Conservation (phyloP, 1,140 invertebrate species). For the Drosophila ananassae region DNA sequence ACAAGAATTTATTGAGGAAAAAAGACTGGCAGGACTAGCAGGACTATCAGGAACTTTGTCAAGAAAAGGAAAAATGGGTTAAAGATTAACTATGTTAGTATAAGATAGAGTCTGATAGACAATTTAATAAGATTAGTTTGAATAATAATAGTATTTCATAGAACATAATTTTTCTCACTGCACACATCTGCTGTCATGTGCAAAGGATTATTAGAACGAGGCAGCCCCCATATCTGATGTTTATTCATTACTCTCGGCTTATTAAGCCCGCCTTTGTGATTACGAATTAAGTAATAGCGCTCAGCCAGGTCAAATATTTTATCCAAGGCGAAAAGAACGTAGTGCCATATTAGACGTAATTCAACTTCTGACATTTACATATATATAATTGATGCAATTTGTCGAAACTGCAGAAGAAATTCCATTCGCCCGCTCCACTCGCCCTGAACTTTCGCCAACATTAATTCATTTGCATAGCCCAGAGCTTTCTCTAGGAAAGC, state of each 20-base stretch:
- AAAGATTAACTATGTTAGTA: not conserved
- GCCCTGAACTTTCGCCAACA: slow-evolving; percentile 28
- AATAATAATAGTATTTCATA: too few relatives aligned
- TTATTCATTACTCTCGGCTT: slow-evolving; percentile 50
- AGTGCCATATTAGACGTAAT: not conserved
- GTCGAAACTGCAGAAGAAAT: slow-evolving; percentile 24
- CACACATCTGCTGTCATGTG: slow-evolving; percentile 32
- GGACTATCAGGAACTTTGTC: not conserved
- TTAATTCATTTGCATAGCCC: slow-evolving; percentile 54
- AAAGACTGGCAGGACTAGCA: not conserved
- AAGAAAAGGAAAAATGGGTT: not conserved
- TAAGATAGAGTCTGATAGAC: too few relatives aligned
- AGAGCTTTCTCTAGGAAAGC: slow-evolving; percentile 22
- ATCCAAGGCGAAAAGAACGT: not conserved
- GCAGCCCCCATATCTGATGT: slow-evolving; percentile 36
- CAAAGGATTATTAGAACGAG: slow-evolving; percentile 23
- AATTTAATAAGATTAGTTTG: too few relatives aligned
- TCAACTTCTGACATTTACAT: slow-evolving; percentile 18
- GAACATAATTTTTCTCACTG: not conserved
- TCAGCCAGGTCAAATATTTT: not conserved
- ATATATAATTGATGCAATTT: slow-evolving; percentile 38
- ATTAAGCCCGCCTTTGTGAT: slow-evolving; percentile 21
- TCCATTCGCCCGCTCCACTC: not conserved
- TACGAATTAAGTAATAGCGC: slow-evolving; percentile 20
- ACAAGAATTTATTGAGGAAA: not conserved